These are phyloP conservation scores for Montifringilla adamsi DNA, from an alignment of 2,113 vertebrate genomes.

Conservation along the genomic window DNA sequence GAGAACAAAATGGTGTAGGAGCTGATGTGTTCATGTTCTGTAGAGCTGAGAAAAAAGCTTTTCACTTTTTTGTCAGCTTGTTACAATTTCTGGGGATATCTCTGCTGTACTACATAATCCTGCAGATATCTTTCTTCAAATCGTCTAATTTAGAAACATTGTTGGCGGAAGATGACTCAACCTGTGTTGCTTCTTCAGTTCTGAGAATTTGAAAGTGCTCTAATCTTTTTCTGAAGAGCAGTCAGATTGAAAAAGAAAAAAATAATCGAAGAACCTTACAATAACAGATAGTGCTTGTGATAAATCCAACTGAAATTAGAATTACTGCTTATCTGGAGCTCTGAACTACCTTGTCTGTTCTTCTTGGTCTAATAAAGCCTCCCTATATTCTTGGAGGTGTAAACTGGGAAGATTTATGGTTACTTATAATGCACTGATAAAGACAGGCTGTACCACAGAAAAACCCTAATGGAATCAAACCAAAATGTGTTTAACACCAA, in stretches of 20 bases:
- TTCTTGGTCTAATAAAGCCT: not conserved
- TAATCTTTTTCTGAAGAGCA: conserved; percentile 37
- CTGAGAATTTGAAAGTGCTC: conserved; percentile 32
- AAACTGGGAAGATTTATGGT: not conserved
- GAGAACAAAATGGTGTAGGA: conserved; percentile 50
- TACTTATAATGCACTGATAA: not conserved
- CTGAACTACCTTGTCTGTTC: not conserved
- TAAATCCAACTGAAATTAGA: conserved; percentile 9
- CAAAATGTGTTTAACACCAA: not conserved
- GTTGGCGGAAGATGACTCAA: conserved; percentile 63
- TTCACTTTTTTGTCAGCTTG: conserved; percentile 54
- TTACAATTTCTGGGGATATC: conserved; percentile 49
- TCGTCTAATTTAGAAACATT: conserved; percentile 62
- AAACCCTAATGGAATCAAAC: not conserved
- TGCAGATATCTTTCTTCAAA: conserved; percentile 47
- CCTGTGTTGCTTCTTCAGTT: conserved; percentile 40
- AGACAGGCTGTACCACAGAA: not conserved
- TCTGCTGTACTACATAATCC: conserved; percentile 47
- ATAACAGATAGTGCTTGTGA: not conserved
- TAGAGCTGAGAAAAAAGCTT: conserved; percentile 30
- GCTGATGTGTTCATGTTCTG: conserved; percentile 39
- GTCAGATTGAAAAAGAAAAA: not conserved
- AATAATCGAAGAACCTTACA: not conserved
- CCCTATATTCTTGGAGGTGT: not conserved
- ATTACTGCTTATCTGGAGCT: not conserved